Base-by-base conservation (phyloP, 2,113 vertebrate species). In the Zosterops borbonicus region DNA sequence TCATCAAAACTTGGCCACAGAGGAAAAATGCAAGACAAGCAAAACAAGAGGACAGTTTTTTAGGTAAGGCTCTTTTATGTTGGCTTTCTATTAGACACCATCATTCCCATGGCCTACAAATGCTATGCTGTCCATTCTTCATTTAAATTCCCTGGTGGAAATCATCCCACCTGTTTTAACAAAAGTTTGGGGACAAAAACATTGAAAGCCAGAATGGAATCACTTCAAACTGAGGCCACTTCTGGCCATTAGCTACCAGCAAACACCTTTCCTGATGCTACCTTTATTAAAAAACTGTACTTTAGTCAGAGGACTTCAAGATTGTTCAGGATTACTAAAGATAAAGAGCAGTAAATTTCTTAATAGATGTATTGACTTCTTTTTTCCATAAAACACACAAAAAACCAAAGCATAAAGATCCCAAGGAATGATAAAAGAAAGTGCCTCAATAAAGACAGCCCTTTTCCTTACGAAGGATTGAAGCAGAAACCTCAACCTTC, bases 401-500 rank as follows among this genome's bases (percentile, higher is more conserved):
- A 83, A 74, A 62, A 6, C 2, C 20, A 77, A 77, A 95, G 37
- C 35, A 68, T 47, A 20, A 79, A 84, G 56, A 64, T 64, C 33
- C 25, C 47, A 67, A 39, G 49, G 63, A 83, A 65, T 9, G 13
- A 77, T 23, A 89, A 59, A 92, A 83, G 13, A 58, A 19, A 56
- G 9, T 25, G 15, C 9, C 53, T 80, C 56, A 71, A 55, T 65
- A 63, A 69, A 87, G 13, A 67, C 21, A 50, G 44, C 14, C 9
- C 33, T 76, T 79, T 77, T 53, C 62, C 10, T 79, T 27, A 31
- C 13, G 50, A 58, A 46, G 11, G n/a, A n/a, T 22, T 76, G 82
- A 77, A 89, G 60, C 28, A 88, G 71, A 90, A 93, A 69, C 59
- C 27, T 77, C 88, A 83, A 3, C 25, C 41, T 94, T 85, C 58